Percentiles rank a stretch among this genome's conserved stretches.
Evolutionary conservation across 2,888 invertebrate species (phyloP).

Genomic region (Patella pellucida): DNA sequence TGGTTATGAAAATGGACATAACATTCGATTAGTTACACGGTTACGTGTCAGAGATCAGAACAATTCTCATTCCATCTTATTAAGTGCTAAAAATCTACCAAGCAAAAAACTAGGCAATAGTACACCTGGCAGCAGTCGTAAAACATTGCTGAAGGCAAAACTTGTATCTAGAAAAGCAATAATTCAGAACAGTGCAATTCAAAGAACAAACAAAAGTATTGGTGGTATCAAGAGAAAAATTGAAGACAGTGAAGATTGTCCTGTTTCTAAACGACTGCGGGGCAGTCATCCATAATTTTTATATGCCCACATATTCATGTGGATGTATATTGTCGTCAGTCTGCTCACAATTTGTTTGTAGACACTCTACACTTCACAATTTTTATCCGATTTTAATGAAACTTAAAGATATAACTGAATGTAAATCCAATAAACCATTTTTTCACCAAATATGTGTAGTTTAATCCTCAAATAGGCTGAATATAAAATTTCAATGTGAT

Average conservation of each 20-base stretch:
- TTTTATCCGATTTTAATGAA: no score
- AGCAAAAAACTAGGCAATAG: not conserved
- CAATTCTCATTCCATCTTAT: constrained; percentile 1
- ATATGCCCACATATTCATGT: no score
- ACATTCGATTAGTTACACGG: not conserved
- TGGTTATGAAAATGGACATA: constrained; percentile 1
- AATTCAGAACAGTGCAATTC: constrained; percentile 36
- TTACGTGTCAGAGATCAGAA: not conserved
- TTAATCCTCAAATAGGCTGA: no score
- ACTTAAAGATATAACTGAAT: no score
- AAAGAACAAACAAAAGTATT: constrained; percentile 8
- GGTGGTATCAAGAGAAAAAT: constrained; percentile 14
- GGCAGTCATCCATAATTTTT: constrained; percentile 8
- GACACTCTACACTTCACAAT: no score
- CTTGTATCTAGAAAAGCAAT: constrained; percentile 38
- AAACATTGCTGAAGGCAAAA: constrained; percentile 32
- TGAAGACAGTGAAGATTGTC: constrained; percentile 15
- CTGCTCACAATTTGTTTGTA: no score
- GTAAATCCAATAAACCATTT: no score
- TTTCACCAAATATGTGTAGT: no score
- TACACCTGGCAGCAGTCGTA: constrained; percentile 28
- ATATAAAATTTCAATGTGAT: no score
- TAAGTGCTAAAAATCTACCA: not conserved
- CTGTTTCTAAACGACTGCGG: constrained; percentile 21
- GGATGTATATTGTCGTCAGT: no score